A percentile compares a stretch with the other conserved stretches of the same genome.
These are phyloP conservation scores for Eutolmus rufibarbis DNA, from an alignment of 2,888 invertebrate genomes.

Conservation along the genomic window DNA sequence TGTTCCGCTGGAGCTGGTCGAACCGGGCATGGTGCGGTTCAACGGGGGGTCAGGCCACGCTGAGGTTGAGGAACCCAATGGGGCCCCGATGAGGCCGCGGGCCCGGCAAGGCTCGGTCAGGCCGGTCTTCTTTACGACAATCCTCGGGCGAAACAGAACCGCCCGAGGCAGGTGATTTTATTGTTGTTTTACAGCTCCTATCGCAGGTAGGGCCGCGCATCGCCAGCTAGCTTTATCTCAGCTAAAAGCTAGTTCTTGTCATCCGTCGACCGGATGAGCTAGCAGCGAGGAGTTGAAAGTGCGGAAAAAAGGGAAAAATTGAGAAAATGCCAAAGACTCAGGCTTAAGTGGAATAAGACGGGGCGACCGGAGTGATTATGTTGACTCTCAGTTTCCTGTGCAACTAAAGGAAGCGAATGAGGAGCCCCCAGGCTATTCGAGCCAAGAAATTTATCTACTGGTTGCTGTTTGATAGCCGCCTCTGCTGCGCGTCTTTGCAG, in stretches of 20 bases:
- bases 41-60: neutral
- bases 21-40: neutral
- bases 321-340: neutral
- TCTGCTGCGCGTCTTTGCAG: neutral
- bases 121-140: neutral
- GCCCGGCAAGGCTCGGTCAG: neutral
- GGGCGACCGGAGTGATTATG: neutral
- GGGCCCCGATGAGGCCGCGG: neutral
- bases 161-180: neutral
- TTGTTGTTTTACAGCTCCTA: neutral
- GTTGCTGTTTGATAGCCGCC: neutral
- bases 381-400: slow-evolving; percentile 4
- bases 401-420: neutral
- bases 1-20: neutral
- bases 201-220: neutral
- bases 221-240: neutral
- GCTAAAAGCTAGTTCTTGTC: neutral
- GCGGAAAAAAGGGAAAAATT: neutral
- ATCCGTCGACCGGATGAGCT: neutral
- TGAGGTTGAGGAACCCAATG: neutral
- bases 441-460: slow-evolving; percentile 8
- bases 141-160: neutral
- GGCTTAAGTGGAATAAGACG: neutral
- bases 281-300: neutral
- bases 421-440: neutral